Percentiles rank a stretch among this genome's conserved stretches.
Conservation (phyloP, 2,888 invertebrate genomes). For the Rotaria macrura region DNA sequence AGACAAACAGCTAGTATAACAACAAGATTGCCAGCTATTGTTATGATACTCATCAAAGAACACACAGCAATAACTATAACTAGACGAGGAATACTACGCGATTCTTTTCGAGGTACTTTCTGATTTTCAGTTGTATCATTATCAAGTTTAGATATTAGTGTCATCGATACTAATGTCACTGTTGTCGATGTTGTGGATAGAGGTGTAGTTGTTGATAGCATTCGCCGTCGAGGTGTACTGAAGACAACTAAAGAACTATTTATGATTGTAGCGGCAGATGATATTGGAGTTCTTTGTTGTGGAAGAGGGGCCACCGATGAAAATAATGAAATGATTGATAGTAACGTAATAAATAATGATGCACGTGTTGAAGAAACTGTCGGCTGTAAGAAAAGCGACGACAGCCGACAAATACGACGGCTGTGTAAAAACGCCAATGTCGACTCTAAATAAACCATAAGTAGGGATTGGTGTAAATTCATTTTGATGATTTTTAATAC, state of each 20-base stretch:
- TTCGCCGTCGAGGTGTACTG: background rate
- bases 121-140: background rate
- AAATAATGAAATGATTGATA: background rate
- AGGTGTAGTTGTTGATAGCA: background rate
- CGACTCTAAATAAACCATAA: background rate
- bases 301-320: background rate
- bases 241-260: background rate
- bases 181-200: background rate
- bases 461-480: background rate
- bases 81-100: background rate
- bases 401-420: slow-evolving; percentile 6
- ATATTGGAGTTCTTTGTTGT: background rate
- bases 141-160: background rate
- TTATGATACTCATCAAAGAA: slow-evolving; percentile 49
- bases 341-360: background rate
- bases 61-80: background rate
- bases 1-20: slow-evolving; percentile 54
- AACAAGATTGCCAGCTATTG: slow-evolving; percentile 53
- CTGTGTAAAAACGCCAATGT: background rate
- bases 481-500: background rate
- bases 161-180: background rate
- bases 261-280: background rate
- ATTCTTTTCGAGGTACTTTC: background rate
- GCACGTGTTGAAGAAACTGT: background rate
- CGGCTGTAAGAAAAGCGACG: background rate